phyloP scores from a whole-genome alignment of 2,797 vertebrate species.

The Varecia variegata region DNA sequence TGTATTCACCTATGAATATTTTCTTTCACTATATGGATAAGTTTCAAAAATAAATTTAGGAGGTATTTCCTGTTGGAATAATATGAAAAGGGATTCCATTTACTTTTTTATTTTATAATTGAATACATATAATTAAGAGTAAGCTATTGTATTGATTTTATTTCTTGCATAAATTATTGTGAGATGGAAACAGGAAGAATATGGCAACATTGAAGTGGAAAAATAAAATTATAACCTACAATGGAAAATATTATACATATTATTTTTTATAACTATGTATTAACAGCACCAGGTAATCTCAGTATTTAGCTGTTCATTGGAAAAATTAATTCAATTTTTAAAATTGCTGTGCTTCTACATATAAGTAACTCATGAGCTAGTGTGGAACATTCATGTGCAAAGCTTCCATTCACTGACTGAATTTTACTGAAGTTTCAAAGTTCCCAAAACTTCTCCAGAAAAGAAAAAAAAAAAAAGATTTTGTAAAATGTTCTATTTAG shows the following conservation, averaged over 20 bases:
- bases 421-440: slow-evolving; percentile 33
- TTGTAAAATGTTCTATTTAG: slow-evolving; percentile 60
- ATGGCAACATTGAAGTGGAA: neutral
- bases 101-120: neutral
- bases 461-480: neutral
- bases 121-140: neutral
- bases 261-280: neutral
- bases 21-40: neutral
- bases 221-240: neutral
- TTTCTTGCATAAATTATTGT: neutral
- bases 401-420: neutral
- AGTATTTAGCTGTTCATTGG: neutral
- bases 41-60: neutral
- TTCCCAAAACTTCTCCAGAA: slow-evolving; percentile 40
- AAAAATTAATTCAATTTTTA: slow-evolving; percentile 26
- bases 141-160: neutral
- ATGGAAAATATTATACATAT: neutral
- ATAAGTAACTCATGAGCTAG: neutral
- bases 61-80: neutral
- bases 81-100: neutral
- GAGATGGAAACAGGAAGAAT: neutral
- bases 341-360: neutral
- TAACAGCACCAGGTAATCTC: neutral
- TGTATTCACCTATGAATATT: neutral
- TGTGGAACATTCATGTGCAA: neutral